A percentile compares a stretch with the other conserved stretches of the same genome.
Conservation (phyloP, 2,113 vertebrate species). For the Symphodus melops region DNA sequence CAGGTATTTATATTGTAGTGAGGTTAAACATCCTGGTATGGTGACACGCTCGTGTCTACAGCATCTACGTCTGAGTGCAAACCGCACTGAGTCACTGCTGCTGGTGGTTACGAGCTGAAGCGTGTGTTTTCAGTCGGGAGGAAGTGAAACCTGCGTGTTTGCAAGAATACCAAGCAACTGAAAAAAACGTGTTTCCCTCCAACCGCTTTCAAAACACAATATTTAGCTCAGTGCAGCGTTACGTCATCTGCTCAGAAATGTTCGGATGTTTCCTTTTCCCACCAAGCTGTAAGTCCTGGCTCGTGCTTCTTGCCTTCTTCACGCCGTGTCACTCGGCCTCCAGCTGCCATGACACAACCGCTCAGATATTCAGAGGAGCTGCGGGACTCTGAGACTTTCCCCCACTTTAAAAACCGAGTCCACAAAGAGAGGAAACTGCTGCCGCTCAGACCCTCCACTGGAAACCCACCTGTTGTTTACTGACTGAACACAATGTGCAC, state of each 20-base stretch:
- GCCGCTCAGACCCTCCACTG: slow-evolving; percentile 1
- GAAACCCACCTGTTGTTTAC: slow-evolving; percentile 55
- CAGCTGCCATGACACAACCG: slow-evolving; percentile 66
- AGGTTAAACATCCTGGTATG: no score
- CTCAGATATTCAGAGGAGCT: slow-evolving; percentile 59
- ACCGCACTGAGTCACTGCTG: neutral
- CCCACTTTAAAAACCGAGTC: neutral
- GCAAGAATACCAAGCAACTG: neutral
- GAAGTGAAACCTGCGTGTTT: neutral
- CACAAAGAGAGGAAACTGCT: slow-evolving; percentile 66
- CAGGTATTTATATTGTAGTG: no score
- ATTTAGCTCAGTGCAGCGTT: neutral
- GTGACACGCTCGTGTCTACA: no score
- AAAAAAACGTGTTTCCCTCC: neutral
- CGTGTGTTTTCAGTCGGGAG: neutral
- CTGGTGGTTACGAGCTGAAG: neutral
- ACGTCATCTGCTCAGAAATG: neutral
- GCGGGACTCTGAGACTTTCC: slow-evolving; percentile 19
- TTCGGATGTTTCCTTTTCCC: neutral
- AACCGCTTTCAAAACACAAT: neutral
- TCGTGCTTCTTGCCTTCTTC: slow-evolving; percentile 16
- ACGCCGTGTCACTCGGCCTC: slow-evolving; percentile 41
- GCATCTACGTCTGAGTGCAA: neutral
- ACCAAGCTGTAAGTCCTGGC: neutral
- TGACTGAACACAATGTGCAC: neutral